Base-by-base conservation (phyloP, 2,797 vertebrate species). In the Acanthis flammea region DNA sequence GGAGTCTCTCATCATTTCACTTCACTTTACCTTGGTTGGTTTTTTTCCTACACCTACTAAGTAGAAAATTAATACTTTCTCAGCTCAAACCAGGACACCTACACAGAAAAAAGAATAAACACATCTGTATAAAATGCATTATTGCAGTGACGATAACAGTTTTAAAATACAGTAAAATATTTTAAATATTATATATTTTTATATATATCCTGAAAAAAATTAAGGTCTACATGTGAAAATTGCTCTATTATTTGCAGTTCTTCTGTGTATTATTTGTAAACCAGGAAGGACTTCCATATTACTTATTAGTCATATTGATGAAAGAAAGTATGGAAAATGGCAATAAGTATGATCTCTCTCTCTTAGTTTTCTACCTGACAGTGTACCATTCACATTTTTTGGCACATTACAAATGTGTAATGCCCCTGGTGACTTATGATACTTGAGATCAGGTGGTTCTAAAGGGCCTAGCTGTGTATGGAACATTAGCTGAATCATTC, bases 351-450 rank as follows among this genome's bases (percentile, higher is more conserved):
- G 2, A 72, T 25, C 5, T 77, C 10, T 17, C 10, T 17, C 4
- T 62, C 25, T 84, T 39, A 61, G 4, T 41, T 35, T 80, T 66
- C 28, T 60, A 23, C 7, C 8, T 81, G 21, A 2, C 6, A 67
- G 31, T 28, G 4, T 19, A 42, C 5, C 4, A 12, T 19, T 41
- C 5, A 66, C 2, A 10, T 41, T 53, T 84, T 90, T 45, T 63
- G 37, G 9, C 6, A 33, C 10, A 22, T 33, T 60, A 16, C 2
- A 16, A 33, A 24, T 1, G 0, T 83, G 7, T 33, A 68, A 67
- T 53, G 1, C 2, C 10, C 22, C 15, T 37, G 2, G 14, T 55
- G 23, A 33, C 4, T 33, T 76, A 44, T 1, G 4, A 50, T 3
- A 25, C 2, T 18, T 58, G 47, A 76, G 19, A 79, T 24, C 10